Evolutionary conservation across 1,140 invertebrate species (phyloP).

Genomic region (Scaptomyza montana): DNA sequence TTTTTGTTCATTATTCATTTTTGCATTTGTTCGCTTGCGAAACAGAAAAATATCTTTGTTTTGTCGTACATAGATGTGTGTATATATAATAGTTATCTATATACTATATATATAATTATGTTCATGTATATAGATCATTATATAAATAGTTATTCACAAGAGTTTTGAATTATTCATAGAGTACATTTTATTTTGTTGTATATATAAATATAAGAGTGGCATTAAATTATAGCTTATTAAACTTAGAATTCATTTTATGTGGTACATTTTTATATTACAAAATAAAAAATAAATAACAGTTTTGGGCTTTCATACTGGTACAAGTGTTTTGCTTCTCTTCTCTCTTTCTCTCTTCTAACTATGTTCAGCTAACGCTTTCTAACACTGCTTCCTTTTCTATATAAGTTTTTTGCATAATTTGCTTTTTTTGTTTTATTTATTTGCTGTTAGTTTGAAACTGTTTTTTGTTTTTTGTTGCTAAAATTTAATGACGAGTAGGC

Average conservation of each 20-base stretch:
- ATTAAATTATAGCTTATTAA: constrained; percentile 57
- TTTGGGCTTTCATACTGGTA: constrained; percentile 82
- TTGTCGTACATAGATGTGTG: constrained; percentile 67
- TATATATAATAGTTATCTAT: constrained; percentile 54
- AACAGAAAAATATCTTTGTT: constrained; percentile 80
- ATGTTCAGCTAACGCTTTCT: constrained; percentile 14
- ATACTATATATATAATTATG: constrained; percentile 1
- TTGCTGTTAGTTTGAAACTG: constrained; percentile 35
- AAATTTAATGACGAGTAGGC: constrained; percentile 74
- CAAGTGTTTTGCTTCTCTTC: constrained; percentile 50
- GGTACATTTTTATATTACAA: constrained; percentile 55
- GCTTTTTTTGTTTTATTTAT: constrained; percentile 12
- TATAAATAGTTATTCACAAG: constrained; percentile 81
- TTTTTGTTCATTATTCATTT: constrained; percentile 69
- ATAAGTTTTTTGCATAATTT: not conserved
- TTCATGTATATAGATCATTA: constrained; percentile 35
- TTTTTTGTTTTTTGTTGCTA: constrained; percentile 33
- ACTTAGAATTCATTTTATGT: constrained; percentile 31
- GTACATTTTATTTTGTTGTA: constrained; percentile 44
- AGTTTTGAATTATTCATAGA: constrained; percentile 74
- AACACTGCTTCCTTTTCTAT: constrained; percentile 36
- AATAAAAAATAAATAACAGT: constrained; percentile 83
- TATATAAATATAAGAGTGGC: constrained; percentile 39
- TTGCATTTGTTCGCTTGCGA: constrained; percentile 77
- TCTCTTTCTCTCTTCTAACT: constrained; percentile 17